Base-by-base conservation (phyloP, 1,140 invertebrate species). In the Archivesica marissinica region DNA sequence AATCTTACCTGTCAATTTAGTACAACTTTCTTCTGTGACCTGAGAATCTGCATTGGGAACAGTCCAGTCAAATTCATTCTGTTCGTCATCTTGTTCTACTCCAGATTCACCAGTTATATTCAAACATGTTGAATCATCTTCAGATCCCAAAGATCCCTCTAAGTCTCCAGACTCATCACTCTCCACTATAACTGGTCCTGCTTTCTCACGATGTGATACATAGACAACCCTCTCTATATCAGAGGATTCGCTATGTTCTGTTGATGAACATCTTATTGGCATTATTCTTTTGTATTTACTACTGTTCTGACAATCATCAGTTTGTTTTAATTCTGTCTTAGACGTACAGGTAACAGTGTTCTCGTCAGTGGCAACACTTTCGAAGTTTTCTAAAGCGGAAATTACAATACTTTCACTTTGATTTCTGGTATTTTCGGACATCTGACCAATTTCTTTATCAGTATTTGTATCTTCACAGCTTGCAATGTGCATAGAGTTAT, bases 131-230 rank as follows among this genome's bases (percentile, higher is more conserved):
- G 41, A 72, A 17, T 47, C 52, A 56, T 56, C 68, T 30, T 72
- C 68, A 30, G 68, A 72, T 7, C 68, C 68, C 13, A 72, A 30
- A 72, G 68, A 72, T 50, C 68, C 68, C 50, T 72, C 68, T 11
- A 72, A 17, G 30, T 72, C 68, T 30, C 35, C 68, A 23, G 66
- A 70, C 11, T 39, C 66, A 47, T 72, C 39, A 72, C 41, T 47
- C 0, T 72, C 68, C 23, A 23, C 7, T 47, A 72, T 72, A 20
- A 72, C 44, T 15, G 68, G 68, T 23, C 44, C 33, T 13, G 3
- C 23, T 44, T 23, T 70, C 4, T 6, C 20, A 0, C 68, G n/a
- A 41, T 72, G 44, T 50, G 41, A 50, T 17, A 50, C 44, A 4
- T 11, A 33, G 13, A 72, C 44, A 28, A 33, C 20, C 23, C 68